Base-by-base conservation (phyloP, 2,888 invertebrate genomes). In the Gnatocerus cornutus region DNA sequence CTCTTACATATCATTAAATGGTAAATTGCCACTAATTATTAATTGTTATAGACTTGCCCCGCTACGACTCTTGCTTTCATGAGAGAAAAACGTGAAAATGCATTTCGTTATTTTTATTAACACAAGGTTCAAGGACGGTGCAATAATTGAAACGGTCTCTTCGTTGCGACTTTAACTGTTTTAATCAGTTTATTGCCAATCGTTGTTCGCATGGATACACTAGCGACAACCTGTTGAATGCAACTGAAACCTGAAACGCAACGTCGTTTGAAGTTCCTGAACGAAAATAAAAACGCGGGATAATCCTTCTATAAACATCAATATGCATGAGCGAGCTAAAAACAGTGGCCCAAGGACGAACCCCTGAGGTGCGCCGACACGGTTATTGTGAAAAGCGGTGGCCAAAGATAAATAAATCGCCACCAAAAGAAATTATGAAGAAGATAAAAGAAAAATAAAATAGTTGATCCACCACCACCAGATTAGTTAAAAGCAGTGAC, bases 1-100 rank as follows among this genome's bases (percentile, higher is more conserved):
- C 68, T 68, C 74, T 72, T 73, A 67, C 71, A 73, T 74, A 71
- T 69, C 73, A 74, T 73, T 74, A 74, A 73, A 73, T 73, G 67
- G 61, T 74, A 75, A 75, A 74, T 75, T 72, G 67, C 69, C 46
- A 61, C 63, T 71, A 73, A 72, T 72, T 73, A 75, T 69, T 74
- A 75, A 75, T 74, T 72, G 73, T 74, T 72, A 63, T 59, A 55
- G 69, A 52, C 30, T 29, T 61, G 37, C 39, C 43, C 33, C 63
- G 53, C 37, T 27, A 48, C 16, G 50, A 33, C 10, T 12, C 21
- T 45, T 30, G n/a, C 58, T 59, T 59, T 33, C 10, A 59, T 4
- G 30, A 29, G 37, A 33, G 43, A 59, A 48, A 50, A 33, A 13
- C 12, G 43, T 46, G 46, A 12, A 59, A 45, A 46, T 56, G 43